phyloP scores from a whole-genome alignment of 2,888 invertebrate genomes.

The Kryphioiulus occultus region DNA sequence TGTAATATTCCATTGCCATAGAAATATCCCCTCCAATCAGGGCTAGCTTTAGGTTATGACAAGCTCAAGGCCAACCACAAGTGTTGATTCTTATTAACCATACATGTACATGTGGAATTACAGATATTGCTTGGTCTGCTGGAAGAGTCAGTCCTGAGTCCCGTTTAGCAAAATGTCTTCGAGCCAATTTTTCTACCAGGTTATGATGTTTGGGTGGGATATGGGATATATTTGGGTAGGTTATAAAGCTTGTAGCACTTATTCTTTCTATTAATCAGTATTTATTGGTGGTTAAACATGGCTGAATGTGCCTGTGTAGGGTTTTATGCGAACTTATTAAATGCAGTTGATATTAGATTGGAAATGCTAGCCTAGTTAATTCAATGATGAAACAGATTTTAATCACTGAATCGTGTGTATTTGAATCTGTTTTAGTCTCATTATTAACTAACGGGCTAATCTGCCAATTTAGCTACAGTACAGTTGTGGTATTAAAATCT shows the following conservation, averaged over 20 bases:
- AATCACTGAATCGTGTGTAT: not conserved
- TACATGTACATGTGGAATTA: not conserved
- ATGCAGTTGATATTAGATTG: not conserved
- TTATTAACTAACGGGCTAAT: not conserved
- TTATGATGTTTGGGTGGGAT: not conserved
- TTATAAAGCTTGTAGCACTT: not conserved
- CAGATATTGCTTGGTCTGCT: not conserved
- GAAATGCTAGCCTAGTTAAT: not conserved
- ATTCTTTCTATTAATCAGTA: conserved; percentile 11
- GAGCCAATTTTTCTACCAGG: not conserved
- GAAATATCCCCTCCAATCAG: too few species aligned
- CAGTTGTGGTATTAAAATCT: not conserved
- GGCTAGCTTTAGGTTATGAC: too few species aligned
- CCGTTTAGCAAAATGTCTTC: not conserved
- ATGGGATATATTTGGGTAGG: not conserved
- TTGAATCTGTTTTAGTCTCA: not conserved
- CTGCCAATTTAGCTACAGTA: not conserved
- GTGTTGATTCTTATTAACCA: not conserved
- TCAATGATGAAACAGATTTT: not conserved
- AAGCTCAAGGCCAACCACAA: too few species aligned
- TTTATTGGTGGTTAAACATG: not conserved
- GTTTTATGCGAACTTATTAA: not conserved
- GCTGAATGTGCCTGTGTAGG: not conserved
- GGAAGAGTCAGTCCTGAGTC: not conserved
- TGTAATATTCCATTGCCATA: not conserved